Evolutionary conservation across 2,888 invertebrate genomes (phyloP), one percentile per base, ranked within the genome.

Genomic region (Nomada fucata): DNA sequence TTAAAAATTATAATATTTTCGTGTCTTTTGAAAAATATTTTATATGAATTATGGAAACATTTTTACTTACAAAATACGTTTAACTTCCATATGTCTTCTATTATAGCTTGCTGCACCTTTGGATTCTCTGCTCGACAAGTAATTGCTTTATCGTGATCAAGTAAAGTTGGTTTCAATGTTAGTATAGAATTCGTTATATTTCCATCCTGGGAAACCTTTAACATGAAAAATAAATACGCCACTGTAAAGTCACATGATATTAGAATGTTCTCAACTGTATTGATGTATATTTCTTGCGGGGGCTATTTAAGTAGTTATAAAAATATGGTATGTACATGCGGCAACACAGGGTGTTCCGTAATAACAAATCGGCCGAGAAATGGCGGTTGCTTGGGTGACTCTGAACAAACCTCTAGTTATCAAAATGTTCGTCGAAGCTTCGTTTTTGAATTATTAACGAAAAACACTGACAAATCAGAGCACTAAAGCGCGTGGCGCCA

Each of bases 71-170:
- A 98, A 94, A 97, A 97, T 87, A 98, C 96, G 94, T 97, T 97
- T 79, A 98, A 95, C 92, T 96, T 96, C 95, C 97, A 96, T 68
- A 96, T 96, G 83, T 97, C 96, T 93, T 98, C 98, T 82, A 96
- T 95, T 29, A 96, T 95, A 77, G 96, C 96, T 87, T 96, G 96
- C 88, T 96, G 95, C 36, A 98, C 95, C 86, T 96, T 95, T 65
- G 96, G 94, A 94, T 98, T 98, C 76, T 96, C 95, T 1, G 98
- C 98, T 79, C 97, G 95, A 92, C 98, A 98, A 70, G 96, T 97
- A 80, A 98, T 95, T 47, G 96, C 95, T 90, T 96, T 96, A 20
- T 96, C 97, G 92, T 98, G 96, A 94, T 98, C 97, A 86, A 95
- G 95, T 93, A 97, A 95, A 4, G 95, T 96, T 15, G 98, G 97